Evolutionary conservation across 2,797 vertebrate species (phyloP), one percentile per base, ranked within the genome.

Genomic region (Sebastes hubbsi): DNA sequence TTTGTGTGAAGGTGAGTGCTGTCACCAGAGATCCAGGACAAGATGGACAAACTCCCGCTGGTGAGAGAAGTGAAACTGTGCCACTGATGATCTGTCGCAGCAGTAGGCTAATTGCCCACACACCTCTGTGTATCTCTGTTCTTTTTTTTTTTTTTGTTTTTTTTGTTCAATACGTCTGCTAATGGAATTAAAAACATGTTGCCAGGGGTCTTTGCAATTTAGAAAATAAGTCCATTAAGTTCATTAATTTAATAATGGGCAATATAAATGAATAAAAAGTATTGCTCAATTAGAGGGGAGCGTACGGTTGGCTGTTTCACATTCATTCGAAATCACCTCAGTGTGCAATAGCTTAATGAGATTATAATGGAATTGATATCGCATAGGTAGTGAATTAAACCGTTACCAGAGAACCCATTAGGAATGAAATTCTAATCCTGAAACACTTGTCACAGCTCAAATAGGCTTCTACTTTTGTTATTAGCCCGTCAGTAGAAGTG

Each of bases 241-340:
- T 95, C 94, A 95, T 95, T 95, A 95, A 95, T 95, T 95, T 95
- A 95, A 95, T 95, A 95, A 95, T 88, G 84, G 90, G 88, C 88
- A 91, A 94, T 94, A 92, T 92, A 92, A 94, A 95, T 93, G 91
- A 95, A 93, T 91, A 91, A 93, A 94, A 95, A 94, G 91, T 92
- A 94, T 94, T 92, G 93, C 94, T 92, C 94, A 94, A 94, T 95
- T 94, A 95, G 93, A 77, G 87, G 77, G 85, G 84, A 87, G 89
- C 80, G 86, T 88, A 83, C 81, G 90, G 85, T 88, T 86, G 90
- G 87, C 90, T 91, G 91, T 94, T 89, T 88, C 89, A 86, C 88
- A 88, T 91, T 92, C 90, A 90, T 89, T 91, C 54, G 85, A 88
- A 92, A 93, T 91, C 91, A 92, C 90, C 92, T 92, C 91, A 8